These are phyloP conservation scores for Gallinago stenura DNA, from an alignment of 2,797 vertebrate genomes.

Conservation along the genomic window DNA sequence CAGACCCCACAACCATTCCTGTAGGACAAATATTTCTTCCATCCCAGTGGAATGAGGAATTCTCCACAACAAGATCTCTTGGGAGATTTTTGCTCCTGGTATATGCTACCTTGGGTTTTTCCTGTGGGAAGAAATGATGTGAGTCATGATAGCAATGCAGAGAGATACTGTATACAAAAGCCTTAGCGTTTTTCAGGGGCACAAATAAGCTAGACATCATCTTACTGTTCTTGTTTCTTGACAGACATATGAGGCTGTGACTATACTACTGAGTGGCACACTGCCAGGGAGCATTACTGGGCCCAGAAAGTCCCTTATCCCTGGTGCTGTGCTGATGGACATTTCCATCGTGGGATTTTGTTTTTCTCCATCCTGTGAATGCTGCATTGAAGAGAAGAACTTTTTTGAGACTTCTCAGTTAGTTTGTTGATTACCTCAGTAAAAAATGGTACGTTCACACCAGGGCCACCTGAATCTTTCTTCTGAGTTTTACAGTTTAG, in stretches of 20 bases:
- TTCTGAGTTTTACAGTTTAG: neutral
- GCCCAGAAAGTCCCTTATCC: neutral
- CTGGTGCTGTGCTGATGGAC: neutral
- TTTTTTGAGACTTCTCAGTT: neutral
- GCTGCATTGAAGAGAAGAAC: neutral
- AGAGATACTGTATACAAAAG: neutral
- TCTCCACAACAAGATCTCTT: neutral
- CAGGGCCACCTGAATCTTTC: neutral
- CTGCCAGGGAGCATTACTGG: neutral
- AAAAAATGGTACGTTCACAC: neutral
- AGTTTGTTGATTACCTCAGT: neutral
- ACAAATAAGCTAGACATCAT: neutral
- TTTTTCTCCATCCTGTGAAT: neutral
- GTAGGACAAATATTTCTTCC: neutral
- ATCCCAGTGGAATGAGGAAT: neutral
- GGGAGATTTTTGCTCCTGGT: neutral
- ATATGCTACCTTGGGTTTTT: neutral
- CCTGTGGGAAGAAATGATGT: neutral
- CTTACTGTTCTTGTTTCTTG: neutral
- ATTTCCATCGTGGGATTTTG: accelerated
- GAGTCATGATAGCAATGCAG: neutral
- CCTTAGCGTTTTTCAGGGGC: neutral
- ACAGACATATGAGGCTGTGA: neutral
- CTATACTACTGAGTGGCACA: neutral
- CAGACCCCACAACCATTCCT: neutral